These are phyloP conservation scores for Drosophila mimica DNA, from an alignment of 2,888 invertebrate genomes.

Conservation along the genomic window DNA sequence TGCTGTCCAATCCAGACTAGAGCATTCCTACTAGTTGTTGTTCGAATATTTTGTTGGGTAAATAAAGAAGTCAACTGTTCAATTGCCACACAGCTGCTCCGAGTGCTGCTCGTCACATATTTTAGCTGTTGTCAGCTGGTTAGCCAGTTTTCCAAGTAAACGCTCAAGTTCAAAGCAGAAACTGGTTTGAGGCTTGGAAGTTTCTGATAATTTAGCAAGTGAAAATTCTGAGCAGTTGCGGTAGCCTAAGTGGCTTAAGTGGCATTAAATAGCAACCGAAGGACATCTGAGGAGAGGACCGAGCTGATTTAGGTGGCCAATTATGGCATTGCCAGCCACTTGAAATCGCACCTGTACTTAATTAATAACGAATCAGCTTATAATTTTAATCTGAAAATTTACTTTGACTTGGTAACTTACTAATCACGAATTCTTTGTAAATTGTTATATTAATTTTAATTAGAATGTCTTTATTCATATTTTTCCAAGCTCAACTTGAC, in stretches of 20 bases:
- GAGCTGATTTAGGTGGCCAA: not conserved
- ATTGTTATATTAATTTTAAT: not conserved
- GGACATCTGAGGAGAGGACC: not conserved
- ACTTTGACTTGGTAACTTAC: not conserved
- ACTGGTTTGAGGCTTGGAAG: not conserved
- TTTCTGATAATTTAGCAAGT: not conserved
- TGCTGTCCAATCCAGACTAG: not conserved
- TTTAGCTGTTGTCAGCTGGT: not conserved
- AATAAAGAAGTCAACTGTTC: conserved; percentile 7
- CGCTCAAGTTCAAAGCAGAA: not conserved
- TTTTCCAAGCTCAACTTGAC: not conserved
- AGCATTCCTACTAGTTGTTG: not conserved
- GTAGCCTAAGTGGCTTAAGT: not conserved
- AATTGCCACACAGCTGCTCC: conserved; percentile 20
- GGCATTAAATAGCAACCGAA: conserved; percentile 9
- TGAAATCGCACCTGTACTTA: not conserved
- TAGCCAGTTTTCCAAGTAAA: not conserved
- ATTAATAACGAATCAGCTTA: not conserved
- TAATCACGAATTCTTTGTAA: not conserved
- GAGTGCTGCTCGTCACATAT: too few relatives aligned
- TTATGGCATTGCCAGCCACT: not conserved
- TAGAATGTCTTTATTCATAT: not conserved
- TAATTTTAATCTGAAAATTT: not conserved
- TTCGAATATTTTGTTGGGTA: not conserved
- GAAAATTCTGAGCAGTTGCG: not conserved